Evolutionary conservation across 53 echinoderm and acorn worm species (phyloP).

Genomic region (Patiria pectinifera): DNA sequence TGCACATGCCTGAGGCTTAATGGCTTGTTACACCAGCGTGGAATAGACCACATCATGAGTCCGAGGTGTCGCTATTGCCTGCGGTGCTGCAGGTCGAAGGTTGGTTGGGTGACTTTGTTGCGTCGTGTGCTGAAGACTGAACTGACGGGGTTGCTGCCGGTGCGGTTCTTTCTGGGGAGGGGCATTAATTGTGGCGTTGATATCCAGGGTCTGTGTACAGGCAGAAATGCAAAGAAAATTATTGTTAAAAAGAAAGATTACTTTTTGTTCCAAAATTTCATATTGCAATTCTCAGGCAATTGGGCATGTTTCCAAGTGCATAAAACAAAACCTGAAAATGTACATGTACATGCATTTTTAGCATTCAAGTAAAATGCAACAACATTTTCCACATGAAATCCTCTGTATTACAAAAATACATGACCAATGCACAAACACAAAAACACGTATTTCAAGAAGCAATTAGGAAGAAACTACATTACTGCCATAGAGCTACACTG

Average conservation of each 20-base stretch:
- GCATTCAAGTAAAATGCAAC: neutral
- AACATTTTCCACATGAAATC: neutral
- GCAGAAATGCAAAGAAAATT: neutral
- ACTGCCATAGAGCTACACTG: too few species aligned
- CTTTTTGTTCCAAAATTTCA: neutral
- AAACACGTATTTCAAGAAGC: neutral
- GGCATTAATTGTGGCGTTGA: slow-evolving; percentile 99
- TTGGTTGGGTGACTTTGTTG: slow-evolving; percentile 62
- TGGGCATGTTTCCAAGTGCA: neutral
- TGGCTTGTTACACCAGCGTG: neutral
- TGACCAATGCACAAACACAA: neutral
- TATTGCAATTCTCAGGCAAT: neutral
- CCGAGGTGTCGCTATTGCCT: slow-evolving; percentile 26
- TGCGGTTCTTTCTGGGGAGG: slow-evolving; percentile 84
- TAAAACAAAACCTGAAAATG: neutral
- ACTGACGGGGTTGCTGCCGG: slow-evolving; percentile 29
- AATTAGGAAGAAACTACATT: too few species aligned
- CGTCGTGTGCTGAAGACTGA: slow-evolving; percentile 62
- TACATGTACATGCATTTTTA: neutral
- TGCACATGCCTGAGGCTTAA: slow-evolving; percentile 1
- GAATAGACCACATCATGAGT: slow-evolving; percentile 50
- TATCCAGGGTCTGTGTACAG: slow-evolving; percentile 78
- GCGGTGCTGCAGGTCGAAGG: slow-evolving; percentile 53
- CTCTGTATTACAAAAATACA: neutral
- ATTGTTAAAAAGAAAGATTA: neutral